These are phyloP conservation scores for Odontesthes bonariensis DNA, from an alignment of 2,113 vertebrate species.

Conservation along the genomic window DNA sequence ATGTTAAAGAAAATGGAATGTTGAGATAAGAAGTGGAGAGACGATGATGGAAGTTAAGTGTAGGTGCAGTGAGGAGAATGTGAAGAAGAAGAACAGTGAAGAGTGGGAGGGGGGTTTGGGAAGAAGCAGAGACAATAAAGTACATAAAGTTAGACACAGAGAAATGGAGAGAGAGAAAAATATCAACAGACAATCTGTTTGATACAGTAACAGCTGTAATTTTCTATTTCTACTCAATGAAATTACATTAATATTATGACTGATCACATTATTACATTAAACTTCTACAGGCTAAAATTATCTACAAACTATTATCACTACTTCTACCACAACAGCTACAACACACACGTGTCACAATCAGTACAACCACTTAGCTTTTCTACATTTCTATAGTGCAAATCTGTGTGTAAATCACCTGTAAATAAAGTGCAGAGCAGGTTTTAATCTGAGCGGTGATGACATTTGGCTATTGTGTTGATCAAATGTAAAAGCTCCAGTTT, in stretches of 20 bases:
- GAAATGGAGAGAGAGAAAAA: constrained; percentile 33
- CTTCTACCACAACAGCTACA: constrained; percentile 39
- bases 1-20: neutral
- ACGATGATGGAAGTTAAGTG: neutral
- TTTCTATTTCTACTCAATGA: neutral
- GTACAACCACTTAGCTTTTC: constrained; percentile 21
- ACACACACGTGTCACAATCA: constrained; percentile 40
- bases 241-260: neutral
- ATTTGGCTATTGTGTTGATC: constrained; percentile 22
- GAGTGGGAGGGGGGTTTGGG: constrained; percentile 7
- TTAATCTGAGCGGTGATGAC: constrained; percentile 44
- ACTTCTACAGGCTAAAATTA: neutral
- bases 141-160: constrained; percentile 52
- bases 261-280: constrained; percentile 11
- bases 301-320: constrained; percentile 25
- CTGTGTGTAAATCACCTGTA: neutral
- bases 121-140: constrained; percentile 57
- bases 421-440: constrained; percentile 28
- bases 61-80: neutral
- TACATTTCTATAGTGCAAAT: constrained; percentile 10
- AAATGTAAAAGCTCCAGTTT: constrained; percentile 33
- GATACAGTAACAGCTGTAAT: neutral
- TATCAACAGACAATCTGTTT: neutral
- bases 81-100: neutral
- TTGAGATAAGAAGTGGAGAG: neutral